Evolutionary conservation across 2,797 vertebrate genomes (phyloP).

Genomic region (Urosaurus nigricauda): DNA sequence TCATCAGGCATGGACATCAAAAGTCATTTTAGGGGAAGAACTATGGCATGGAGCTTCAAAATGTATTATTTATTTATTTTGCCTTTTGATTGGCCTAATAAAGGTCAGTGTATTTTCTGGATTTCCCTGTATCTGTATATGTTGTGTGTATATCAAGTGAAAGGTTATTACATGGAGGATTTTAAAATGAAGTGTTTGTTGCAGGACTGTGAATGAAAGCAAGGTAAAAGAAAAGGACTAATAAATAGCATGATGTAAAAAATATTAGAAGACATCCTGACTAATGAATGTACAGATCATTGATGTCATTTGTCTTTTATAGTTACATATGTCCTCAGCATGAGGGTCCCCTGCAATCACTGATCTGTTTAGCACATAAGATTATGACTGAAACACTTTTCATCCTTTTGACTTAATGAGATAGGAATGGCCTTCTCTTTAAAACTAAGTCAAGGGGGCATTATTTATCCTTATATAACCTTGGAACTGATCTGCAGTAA

Average conservation of each 20-base stretch:
- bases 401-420: conserved; percentile 9
- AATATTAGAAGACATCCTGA: neutral
- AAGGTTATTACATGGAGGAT: neutral
- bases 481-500: neutral
- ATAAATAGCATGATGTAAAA: neutral
- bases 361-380: conserved; percentile 1
- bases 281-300: neutral
- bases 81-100: no score
- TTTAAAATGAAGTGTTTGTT: neutral
- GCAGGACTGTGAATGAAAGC: neutral
- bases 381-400: neutral
- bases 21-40: no score
- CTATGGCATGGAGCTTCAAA: no score
- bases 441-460: neutral
- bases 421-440: conserved; percentile 1
- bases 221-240: neutral
- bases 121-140: neutral
- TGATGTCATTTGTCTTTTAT: neutral
- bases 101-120: no score
- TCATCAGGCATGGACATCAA: no score
- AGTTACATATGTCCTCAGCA: neutral
- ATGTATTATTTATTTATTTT: no score
- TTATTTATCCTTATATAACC: neutral
- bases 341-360: neutral
- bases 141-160: neutral